Percentiles rank a stretch among this genome's conserved stretches.
Evolutionary conservation across 2,797 vertebrate genomes (phyloP).

Genomic region (Linurgus olivaceus): DNA sequence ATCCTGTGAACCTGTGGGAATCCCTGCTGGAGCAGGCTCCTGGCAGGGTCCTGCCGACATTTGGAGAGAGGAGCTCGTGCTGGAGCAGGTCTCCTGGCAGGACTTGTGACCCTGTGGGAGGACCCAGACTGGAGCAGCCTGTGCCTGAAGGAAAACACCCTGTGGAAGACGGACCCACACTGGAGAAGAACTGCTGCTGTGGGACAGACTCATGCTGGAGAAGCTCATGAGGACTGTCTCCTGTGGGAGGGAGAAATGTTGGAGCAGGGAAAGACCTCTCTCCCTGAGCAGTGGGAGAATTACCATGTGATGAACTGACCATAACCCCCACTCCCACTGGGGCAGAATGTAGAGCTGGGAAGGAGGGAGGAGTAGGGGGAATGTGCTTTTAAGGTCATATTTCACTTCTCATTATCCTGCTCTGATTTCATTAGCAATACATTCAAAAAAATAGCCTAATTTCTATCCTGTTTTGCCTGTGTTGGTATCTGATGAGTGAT

Average conservation of each 20-base stretch:
- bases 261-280: not conserved
- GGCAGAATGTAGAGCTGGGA: not conserved
- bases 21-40: not conserved
- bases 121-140: not conserved
- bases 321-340: not conserved
- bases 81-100: not conserved
- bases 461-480: not conserved
- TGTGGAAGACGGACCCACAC: too few species aligned
- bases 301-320: not conserved
- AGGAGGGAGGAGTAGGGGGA: not conserved
- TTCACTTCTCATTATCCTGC: not conserved
- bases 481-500: not conserved
- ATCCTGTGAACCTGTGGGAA: not conserved
- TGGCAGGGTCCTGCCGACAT: not conserved
- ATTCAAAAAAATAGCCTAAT: not conserved
- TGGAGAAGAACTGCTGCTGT: not conserved
- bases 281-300: not conserved
- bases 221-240: not conserved
- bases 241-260: accelerated
- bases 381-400: not conserved
- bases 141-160: not conserved
- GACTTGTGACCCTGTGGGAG: not conserved
- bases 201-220: not conserved
- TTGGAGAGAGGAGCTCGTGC: not conserved
- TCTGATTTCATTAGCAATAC: not conserved